Conservation (phyloP, 1,140 invertebrate genomes). For the Hyles euphorbiae region DNA sequence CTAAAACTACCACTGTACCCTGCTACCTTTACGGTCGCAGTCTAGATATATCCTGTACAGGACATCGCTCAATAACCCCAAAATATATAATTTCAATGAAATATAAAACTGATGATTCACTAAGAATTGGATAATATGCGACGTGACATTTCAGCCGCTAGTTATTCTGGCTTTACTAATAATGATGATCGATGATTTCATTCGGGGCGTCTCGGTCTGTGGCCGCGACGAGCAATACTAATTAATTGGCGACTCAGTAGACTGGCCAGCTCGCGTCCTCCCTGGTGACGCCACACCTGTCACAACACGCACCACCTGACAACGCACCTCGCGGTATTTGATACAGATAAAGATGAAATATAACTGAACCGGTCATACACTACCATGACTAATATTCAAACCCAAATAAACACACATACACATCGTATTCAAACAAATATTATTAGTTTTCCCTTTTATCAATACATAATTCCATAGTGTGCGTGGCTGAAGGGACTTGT, state of each 20-base stretch:
- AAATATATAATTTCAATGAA: too few relatives aligned
- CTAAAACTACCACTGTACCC: too few relatives aligned
- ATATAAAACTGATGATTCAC: not conserved
- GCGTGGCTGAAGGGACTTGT: too few relatives aligned
- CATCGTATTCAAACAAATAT: not conserved
- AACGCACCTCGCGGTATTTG: not conserved
- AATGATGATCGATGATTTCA: slow-evolving; percentile 31
- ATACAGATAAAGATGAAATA: not conserved
- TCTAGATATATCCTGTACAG: too few relatives aligned
- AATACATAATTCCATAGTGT: too few relatives aligned
- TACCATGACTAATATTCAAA: slow-evolving; percentile 1
- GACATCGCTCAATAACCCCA: too few relatives aligned
- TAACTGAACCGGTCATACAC: not conserved
- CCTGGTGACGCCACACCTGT: slow-evolving; percentile 26
- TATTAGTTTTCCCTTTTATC: too few relatives aligned
- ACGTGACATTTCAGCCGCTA: not conserved
- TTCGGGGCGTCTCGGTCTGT: slow-evolving; percentile 17
- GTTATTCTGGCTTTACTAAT: slow-evolving; percentile 13
- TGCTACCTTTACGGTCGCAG: too few relatives aligned
- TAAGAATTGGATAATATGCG: not conserved
- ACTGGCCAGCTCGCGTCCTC: slow-evolving; percentile 17
- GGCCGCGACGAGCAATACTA: slow-evolving; percentile 21
- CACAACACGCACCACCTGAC: slow-evolving; percentile 6
- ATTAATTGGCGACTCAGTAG: slow-evolving; percentile 28
- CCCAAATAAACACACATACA: slow-evolving; percentile 1